Percentiles rank a stretch among this genome's conserved stretches.
These are phyloP conservation scores for Rattus norvegicus DNA, from an alignment of 2,113 vertebrate species.

Conservation along the genomic window GRCr8 NC_086019.1:133054501-133055000, in stretches of 20 bases:
- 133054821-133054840: neutral
- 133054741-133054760: constrained; percentile 14
- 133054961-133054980: neutral
- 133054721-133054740: neutral
- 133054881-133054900: neutral
- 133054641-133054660: neutral
- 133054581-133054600: constrained; percentile 24
- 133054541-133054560: neutral
- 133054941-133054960: constrained; percentile 6
- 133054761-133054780: constrained; percentile 5
- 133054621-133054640: neutral
- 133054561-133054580: neutral
- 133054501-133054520: neutral
- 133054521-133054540: neutral
- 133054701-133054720: constrained; percentile 7
- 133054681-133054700: neutral
- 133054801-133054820: neutral
- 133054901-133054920: neutral
- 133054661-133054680: neutral
- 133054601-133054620: neutral
- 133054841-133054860: neutral
- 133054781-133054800: accelerated
- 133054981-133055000: neutral
- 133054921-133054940: neutral
- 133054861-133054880: neutral